A percentile compares a stretch with the other conserved stretches of the same genome.
Evolutionary conservation across 2,888 invertebrate species (phyloP).

Genomic region (Ormyrus thymus): DNA sequence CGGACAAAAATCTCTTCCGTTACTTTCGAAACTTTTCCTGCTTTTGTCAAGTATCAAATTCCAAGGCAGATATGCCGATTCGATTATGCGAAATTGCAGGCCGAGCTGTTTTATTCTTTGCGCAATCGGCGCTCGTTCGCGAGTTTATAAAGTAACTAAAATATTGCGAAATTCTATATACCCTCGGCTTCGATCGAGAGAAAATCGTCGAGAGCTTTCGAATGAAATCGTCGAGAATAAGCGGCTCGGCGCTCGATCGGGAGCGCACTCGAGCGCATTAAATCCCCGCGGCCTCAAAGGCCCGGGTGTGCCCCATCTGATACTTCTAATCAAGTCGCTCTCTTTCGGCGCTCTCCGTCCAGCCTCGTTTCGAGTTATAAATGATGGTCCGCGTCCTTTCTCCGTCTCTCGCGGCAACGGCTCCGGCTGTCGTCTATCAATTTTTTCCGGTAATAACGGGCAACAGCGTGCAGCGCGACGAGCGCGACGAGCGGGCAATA

Average conservation of each 20-base stretch:
- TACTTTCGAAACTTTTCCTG: constrained; percentile 14
- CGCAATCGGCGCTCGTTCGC: neutral
- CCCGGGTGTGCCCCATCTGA: constrained; percentile 60
- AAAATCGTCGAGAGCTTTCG: too few relatives aligned
- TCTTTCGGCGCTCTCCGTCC: constrained; percentile 20
- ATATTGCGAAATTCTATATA: neutral
- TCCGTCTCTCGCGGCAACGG: constrained; percentile 56
- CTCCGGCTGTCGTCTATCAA: constrained; percentile 65
- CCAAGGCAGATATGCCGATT: constrained; percentile 13
- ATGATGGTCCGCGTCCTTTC: constrained; percentile 28
- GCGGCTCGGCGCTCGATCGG: too few relatives aligned
- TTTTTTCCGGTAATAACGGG: constrained; percentile 54
- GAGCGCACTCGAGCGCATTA: too few relatives aligned
- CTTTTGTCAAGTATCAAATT: constrained; percentile 3
- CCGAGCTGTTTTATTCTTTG: too few relatives aligned
- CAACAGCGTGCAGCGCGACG: constrained; percentile 38
- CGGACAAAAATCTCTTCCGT: neutral
- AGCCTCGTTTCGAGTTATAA: constrained; percentile 38
- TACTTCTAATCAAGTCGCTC: constrained; percentile 68
- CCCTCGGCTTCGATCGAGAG: neutral
- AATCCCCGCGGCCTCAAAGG: too few relatives aligned
- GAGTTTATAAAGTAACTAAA: neutral
- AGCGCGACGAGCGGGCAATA: constrained; percentile 51
- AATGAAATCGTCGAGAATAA: too few relatives aligned
- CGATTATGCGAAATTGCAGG: neutral